phyloP scores from a whole-genome alignment of 1,140 invertebrate genomes.

The Pantala flavescens region DNA sequence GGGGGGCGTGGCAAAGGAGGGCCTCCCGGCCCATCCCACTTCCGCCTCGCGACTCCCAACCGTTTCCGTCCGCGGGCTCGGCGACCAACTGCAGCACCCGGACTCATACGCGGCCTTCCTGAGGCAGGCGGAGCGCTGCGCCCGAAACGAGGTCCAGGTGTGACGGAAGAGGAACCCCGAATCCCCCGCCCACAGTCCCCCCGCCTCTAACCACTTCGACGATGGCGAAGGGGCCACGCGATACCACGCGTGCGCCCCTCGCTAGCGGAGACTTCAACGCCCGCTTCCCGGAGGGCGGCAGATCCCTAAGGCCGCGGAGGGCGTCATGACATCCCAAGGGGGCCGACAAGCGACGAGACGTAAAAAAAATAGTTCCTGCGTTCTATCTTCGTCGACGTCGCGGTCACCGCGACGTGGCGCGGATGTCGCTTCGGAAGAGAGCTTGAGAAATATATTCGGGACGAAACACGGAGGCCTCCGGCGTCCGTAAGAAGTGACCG shows the following conservation, averaged over 20 bases:
- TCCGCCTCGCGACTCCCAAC: background rate
- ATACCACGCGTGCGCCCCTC: background rate
- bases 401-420: too few relatives aligned
- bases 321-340: background rate
- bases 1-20: background rate
- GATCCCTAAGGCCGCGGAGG: background rate
- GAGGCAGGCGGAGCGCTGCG: background rate
- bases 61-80: background rate
- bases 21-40: too few relatives aligned
- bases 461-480: too few relatives aligned
- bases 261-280: background rate
- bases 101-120: background rate
- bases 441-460: too few relatives aligned
- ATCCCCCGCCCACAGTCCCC: background rate
- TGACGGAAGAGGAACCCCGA: background rate
- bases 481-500: too few relatives aligned
- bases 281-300: background rate
- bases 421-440: too few relatives aligned
- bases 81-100: background rate
- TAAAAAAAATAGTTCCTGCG: too few relatives aligned
- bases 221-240: background rate
- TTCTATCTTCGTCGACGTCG: too few relatives aligned
- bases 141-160: background rate
- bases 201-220: background rate
- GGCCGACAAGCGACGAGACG: too few relatives aligned